Base-by-base conservation (phyloP, 2,113 vertebrate genomes). In the Oncorhynchus gorbuscha region DNA sequence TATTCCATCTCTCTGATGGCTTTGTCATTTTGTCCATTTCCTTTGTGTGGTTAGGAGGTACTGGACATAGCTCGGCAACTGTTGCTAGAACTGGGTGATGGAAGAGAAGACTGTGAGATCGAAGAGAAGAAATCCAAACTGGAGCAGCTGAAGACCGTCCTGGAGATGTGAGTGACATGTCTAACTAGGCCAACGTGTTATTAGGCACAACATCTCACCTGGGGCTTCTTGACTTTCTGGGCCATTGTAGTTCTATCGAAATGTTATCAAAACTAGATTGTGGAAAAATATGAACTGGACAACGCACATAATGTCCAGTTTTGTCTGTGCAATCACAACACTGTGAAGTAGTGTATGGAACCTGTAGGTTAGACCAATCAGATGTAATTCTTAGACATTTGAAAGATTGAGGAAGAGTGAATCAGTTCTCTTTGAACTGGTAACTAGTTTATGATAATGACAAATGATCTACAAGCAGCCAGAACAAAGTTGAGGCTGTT, bases 71-170 rank as follows among this genome's bases (percentile, higher is more conserved):
- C 96, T 2, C 93, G 98, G 68, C 93, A 95, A 88, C 89, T 99
- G n/a, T 84, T 99, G 69, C 91, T 93, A 84, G 98, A 99, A 74
- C 91, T 97, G 76, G 96, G 95, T 55, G 51, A 55, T 55, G 55
- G 93, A 94, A 58, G 95, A 95, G 74, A 94, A 92, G 94, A 96
- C 68, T 94, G 93, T 35, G 98, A 98, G 89, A 97, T 97, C 0
- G 97, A 98, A 81, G 98, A 99, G 92, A 96, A 96, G 83, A 96
- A 94, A 76, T 97, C 94, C 79, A 99, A 99, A 85, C 92, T 99
- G 85, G 98, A 99, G 73, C 97, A 99, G 86, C 94, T 99, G 75
- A 99, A 99, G 89, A 98, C 96, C 0, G 98, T 99, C 83, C 85
- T 99, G 90, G 98, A 98, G 91, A 99, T 99, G 98, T 99, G 92